Conservation (phyloP, 2,113 vertebrate species). For the Canis aureus region DNA sequence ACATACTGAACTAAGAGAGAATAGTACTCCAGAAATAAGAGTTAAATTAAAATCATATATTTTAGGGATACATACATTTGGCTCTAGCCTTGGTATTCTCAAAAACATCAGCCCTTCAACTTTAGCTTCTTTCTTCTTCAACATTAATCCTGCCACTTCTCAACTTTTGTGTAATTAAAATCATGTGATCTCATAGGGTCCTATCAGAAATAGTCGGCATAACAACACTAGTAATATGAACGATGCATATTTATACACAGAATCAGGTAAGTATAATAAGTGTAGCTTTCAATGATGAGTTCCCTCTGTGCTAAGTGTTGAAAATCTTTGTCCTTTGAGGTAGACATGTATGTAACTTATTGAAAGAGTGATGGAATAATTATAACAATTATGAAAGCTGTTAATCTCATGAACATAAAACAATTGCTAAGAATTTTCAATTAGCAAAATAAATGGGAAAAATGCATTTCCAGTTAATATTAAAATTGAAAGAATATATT, state of each 20-base stretch:
- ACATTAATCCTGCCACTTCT: background rate
- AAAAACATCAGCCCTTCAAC: background rate
- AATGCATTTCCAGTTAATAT: background rate
- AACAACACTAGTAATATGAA: background rate
- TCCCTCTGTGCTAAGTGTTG: background rate
- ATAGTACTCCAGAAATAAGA: background rate
- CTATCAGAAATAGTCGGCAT: background rate
- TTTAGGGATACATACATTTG: background rate
- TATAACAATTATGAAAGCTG: background rate
- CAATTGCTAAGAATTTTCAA: background rate
- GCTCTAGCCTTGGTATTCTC: background rate
- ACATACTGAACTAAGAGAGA: background rate
- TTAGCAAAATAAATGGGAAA: conserved; percentile 29
- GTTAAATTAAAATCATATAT: background rate
- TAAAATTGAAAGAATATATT: conserved; percentile 16
- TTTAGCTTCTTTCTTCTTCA: background rate
- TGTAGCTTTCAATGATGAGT: background rate
- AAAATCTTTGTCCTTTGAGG: conserved; percentile 22
- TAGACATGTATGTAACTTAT: background rate
- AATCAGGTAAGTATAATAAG: background rate
- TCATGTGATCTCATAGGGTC: background rate
- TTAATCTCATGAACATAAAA: conserved; percentile 2
- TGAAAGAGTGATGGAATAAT: background rate
- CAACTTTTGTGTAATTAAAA: background rate
- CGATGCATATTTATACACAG: background rate